Percentiles rank a stretch among this genome's conserved stretches.
These are phyloP conservation scores for Xylocopa sonorina DNA, from an alignment of 1,140 invertebrate species.

Conservation along the genomic window DNA sequence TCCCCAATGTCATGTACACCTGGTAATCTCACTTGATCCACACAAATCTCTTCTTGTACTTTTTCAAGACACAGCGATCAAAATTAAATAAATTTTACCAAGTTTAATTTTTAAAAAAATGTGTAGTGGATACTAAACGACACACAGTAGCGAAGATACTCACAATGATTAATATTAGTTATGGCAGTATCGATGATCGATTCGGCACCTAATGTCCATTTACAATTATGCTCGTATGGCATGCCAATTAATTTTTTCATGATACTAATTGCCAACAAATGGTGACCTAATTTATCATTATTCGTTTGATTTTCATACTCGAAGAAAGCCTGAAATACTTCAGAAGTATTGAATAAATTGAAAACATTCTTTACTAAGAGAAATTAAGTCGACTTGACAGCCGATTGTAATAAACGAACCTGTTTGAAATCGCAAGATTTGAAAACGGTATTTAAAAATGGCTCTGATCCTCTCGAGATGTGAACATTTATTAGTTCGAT, in stretches of 20 bases:
- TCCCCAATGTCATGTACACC: constrained; percentile 42
- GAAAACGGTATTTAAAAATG: constrained; percentile 65
- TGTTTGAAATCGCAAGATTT: constrained; percentile 63
- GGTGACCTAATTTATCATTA: constrained; percentile 65
- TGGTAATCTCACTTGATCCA: constrained; percentile 56
- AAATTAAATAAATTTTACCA: too few species aligned
- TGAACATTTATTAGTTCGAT: constrained; percentile 63
- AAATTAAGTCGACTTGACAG: neutral
- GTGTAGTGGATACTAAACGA: neutral
- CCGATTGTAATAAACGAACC: constrained; percentile 50
- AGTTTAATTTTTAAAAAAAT: too few species aligned
- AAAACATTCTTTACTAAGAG: neutral
- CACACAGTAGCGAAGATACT: constrained; percentile 29
- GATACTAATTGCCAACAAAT: constrained; percentile 70
- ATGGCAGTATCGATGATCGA: constrained; percentile 71
- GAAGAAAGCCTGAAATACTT: constrained; percentile 68
- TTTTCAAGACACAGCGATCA: neutral
- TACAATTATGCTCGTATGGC: constrained; percentile 53
- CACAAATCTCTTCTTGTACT: constrained; percentile 65
- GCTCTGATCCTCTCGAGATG: constrained; percentile 53
- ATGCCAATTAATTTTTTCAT: constrained; percentile 68
- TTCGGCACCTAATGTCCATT: constrained; percentile 63
- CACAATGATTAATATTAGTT: constrained; percentile 69
- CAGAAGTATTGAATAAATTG: neutral
- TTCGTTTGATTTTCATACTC: constrained; percentile 52